Evolutionary conservation across 2,888 invertebrate species (phyloP), one percentile per base, ranked within the genome.

Genomic region (Blastobasis adustella): DNA sequence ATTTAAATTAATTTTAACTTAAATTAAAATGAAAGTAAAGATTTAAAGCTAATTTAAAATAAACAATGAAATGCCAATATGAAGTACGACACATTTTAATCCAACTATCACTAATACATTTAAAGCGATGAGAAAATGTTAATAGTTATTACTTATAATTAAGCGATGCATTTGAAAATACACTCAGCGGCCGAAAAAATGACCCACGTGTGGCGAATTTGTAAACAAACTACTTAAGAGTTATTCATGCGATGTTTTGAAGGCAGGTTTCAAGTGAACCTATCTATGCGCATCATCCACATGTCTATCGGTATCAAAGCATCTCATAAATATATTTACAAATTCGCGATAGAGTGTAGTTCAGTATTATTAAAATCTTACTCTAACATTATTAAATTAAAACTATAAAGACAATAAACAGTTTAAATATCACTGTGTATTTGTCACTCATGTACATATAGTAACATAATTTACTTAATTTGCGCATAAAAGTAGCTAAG

Each of bases 51-150:
- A 9, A 50, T 37, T 6, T 10, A 10, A 51, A 44, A 10, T 47
- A 36, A 47, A 37, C 38, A 37, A 44, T 48, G 65, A 85, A 85
- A 85, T 86, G 85, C 85, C 84, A 85, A 86, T 68, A 74, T 64
- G 69, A 73, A 71, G 85, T 86, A 86, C 85, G 85, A 85, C 85
- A 80, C 58, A 62, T 61, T 48, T 44, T 59, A 23, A 23, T 23
- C 23, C 23, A 23, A 23, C 23, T 2, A 23, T 23, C 3, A 47
- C 61, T 60, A 67, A 69, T 69, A 75, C 70, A 65, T 61, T 67
- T 71, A 71, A 54, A 67, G 64, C 66, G 57, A 67, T 73, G 67
- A 74, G 64, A 68, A 63, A 64, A 23, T 23, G 23, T 23, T 23
- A 23, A 23, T 23, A 23, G 23, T 23, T 23, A 23, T 23, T 23